phyloP scores from a whole-genome alignment of 1,140 invertebrate genomes.

The Ganaspis sp. region DNA sequence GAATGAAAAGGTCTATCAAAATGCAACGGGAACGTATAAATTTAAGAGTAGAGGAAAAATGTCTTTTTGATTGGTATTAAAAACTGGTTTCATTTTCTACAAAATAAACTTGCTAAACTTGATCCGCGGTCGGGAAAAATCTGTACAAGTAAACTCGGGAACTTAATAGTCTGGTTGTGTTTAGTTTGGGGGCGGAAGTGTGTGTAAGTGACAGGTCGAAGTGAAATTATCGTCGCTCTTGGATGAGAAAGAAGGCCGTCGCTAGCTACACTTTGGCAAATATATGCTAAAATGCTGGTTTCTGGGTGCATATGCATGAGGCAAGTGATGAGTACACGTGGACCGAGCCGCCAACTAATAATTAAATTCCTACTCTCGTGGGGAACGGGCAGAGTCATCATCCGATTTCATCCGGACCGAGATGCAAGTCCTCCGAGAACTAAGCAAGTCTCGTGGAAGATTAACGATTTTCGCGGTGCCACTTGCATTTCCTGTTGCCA shows the following conservation, averaged over 20 bases:
- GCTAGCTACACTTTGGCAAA: slow-evolving; percentile 8
- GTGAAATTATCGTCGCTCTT: not conserved
- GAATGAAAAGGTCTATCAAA: too few species aligned
- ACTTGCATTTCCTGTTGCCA: slow-evolving; percentile 15
- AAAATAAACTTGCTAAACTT: too few species aligned
- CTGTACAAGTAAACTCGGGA: too few species aligned
- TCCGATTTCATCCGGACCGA: slow-evolving; percentile 50
- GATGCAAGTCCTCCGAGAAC: slow-evolving; percentile 13
- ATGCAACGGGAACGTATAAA: too few species aligned
- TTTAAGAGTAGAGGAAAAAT: too few species aligned
- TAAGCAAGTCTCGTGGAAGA: not conserved
- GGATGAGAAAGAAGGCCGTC: not conserved
- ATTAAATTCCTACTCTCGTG: slow-evolving; percentile 63
- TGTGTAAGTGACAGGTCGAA: not conserved
- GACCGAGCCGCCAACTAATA: slow-evolving; percentile 69
- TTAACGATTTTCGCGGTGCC: slow-evolving; percentile 21
- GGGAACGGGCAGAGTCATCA: slow-evolving; percentile 34
- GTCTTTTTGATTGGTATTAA: too few species aligned
- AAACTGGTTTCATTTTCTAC: too few species aligned
- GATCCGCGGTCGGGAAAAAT: too few species aligned
- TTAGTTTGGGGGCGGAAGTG: not conserved
- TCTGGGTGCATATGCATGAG: slow-evolving; percentile 68
- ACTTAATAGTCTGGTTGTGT: too few species aligned
- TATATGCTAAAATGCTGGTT: slow-evolving; percentile 60
- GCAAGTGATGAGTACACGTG: slow-evolving; percentile 54